Conservation (phyloP, 2,888 invertebrate genomes). For the Heliothis peltigera region DNA sequence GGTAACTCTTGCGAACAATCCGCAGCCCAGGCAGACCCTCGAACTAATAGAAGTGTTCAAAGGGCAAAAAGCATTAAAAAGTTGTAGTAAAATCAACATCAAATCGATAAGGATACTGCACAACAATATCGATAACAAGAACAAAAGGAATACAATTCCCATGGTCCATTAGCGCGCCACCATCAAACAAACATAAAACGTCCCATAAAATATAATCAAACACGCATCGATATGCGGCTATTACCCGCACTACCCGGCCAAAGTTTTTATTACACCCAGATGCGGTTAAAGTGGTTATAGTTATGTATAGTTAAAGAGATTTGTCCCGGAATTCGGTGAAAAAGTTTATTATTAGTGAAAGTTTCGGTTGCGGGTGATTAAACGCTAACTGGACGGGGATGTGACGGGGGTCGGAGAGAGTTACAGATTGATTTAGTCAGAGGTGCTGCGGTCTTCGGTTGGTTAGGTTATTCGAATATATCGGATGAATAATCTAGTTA, state of each 20-base stretch:
- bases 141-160: conserved; percentile 15
- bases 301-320: conserved; percentile 65
- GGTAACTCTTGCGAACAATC: too few species aligned
- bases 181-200: conserved; percentile 42
- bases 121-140: conserved; percentile 37
- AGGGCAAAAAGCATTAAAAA: too few species aligned
- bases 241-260: conserved; percentile 47
- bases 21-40: too few species aligned
- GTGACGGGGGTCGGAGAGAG: conserved; percentile 25
- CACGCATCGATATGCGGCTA: conserved; percentile 49
- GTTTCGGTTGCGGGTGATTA: conserved; percentile 57
- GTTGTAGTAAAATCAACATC: neutral
- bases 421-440: conserved; percentile 4
- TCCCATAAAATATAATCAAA: conserved; percentile 56
- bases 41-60: too few species aligned
- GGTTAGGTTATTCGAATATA: neutral
- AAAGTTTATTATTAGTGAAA: conserved; percentile 73
- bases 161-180: conserved; percentile 21
- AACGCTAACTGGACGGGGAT: conserved; percentile 15
- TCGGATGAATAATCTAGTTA: too few species aligned
- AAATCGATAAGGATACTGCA: conserved; percentile 6
- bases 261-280: conserved; percentile 71
- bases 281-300: conserved; percentile 62
- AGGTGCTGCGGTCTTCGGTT: neutral
- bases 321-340: conserved; percentile 65